These are phyloP conservation scores for Esox masquinongy DNA, from an alignment of 2,797 vertebrate genomes.

Conservation along the genomic window DNA sequence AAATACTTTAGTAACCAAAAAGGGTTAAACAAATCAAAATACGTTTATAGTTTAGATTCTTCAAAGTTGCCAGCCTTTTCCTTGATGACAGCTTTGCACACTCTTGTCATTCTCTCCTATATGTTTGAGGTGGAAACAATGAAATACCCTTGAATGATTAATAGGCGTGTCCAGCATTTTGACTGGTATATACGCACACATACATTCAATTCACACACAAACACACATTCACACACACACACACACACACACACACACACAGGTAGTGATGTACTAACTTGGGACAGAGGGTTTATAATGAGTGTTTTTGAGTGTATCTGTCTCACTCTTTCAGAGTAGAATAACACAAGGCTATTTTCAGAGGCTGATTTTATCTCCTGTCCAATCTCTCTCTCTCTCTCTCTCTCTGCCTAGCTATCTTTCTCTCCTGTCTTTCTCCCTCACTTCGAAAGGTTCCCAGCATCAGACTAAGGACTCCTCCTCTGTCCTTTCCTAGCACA, in stretches of 20 bases:
- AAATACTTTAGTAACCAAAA: too few relatives aligned
- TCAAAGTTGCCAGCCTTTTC: too few relatives aligned
- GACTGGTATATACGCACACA: too few relatives aligned
- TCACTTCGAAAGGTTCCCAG: constrained; percentile 26
- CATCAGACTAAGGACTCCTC: constrained; percentile 30
- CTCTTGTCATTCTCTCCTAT: too few relatives aligned
- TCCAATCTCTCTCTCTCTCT: not conserved
- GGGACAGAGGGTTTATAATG: constrained; percentile 2
- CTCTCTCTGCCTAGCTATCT: constrained; percentile 18
- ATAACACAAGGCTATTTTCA: constrained; percentile 21
- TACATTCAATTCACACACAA: too few relatives aligned
- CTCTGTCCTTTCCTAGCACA: constrained; percentile 15
- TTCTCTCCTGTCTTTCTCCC: constrained; percentile 19
- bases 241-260: not conserved
- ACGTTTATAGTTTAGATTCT: too few relatives aligned
- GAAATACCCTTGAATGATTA: too few relatives aligned
- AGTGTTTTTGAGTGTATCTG: constrained; percentile 34
- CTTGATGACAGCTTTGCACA: too few relatives aligned
- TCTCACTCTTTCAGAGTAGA: constrained; percentile 27
- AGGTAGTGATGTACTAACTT: constrained; percentile 2
- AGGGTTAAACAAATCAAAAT: too few relatives aligned
- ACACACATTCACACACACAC: not conserved
- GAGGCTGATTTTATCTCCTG: constrained; percentile 22
- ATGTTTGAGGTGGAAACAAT: too few relatives aligned
- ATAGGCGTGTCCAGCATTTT: too few relatives aligned